Evolutionary conservation across 2,888 invertebrate genomes (phyloP), one percentile per base, ranked within the genome.

Genomic region (Ormyrus thymus): DNA sequence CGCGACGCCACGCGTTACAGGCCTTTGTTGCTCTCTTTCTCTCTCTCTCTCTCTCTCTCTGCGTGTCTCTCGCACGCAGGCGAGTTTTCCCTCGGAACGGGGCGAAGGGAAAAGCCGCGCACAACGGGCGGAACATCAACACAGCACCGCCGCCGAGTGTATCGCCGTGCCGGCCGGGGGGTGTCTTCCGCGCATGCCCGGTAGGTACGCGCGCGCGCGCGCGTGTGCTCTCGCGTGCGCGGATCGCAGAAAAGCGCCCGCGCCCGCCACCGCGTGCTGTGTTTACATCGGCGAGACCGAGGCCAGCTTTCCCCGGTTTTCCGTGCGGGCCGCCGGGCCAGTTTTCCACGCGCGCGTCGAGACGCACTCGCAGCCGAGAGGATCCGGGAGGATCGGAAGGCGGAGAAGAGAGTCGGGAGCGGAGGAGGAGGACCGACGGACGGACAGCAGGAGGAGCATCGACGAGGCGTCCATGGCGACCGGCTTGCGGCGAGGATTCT

Each of bases 381-480:
- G 29, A 29, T 29, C 4, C 29, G 29, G 4, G 29, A 29, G 29
- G 29, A 29, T 4, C 8, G 75, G 45, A 51, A 50, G 46, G n/a
- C 56, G 58, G 53, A n/a, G 53, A n/a, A 13, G 43, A 13, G 13
- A 6, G 10, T n/a, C 15, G 7, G 43, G 6, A 43, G 55, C 8
- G 48, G n/a, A 61, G 15, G 46, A 43, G 11, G 59, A 11, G 10
- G 13, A 15, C 7, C 58, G 58, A 64, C 45, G 29, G 29, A 29
- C 29, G 29, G 29, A 29, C 29, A 29, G 3, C 29, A 29, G 29
- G 29, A 29, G 50, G 43, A 43, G 45, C 29, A 29, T 29, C 29
- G 29, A 29, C 29, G 55, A 55, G 70, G n/a, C 79, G 71, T 75
- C 75, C 70, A 75, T 79, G 79, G 79, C 75, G 75, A 72, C 72